Base-by-base conservation (phyloP, 35 echinoderm and acorn worm genomes). In the Chiridota heheva region DNA sequence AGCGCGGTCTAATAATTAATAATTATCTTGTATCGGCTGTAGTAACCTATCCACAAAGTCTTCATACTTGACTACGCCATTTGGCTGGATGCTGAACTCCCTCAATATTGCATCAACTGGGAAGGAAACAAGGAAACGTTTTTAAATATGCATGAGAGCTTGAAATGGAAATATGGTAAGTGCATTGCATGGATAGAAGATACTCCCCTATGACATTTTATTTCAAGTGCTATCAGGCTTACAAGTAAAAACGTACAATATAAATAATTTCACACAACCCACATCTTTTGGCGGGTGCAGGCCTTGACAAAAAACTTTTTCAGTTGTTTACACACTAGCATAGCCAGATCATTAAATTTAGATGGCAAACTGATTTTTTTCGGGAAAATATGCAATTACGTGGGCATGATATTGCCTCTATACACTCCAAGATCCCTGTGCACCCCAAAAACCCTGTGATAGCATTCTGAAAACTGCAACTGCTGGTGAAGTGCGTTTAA, bases 41-140 rank as follows among this genome's bases (percentile, higher is more conserved):
- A 91, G 83, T 17, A 97, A 62, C 44, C 76, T 84, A 1, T 72
- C 67, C 7, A 91, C 89, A 47, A 97, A 74, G 33, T 91, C 84
- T 40, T 91, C 58, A 42, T 97, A 97, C 36, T 91, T 76, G 2
- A 97, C 80, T 58, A 87, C 83, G n/a, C 88, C 85, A 60, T 84
- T 91, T 60, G 91, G 82, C 42, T 91, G 88, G 37, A 97, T 76
- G 16, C 84, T 89, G 72, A 91, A 78, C 62, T 97, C 94, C 82
- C 88, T 59, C 16, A 97, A 75, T 44, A 97, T 49, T 18, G 73
- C 84, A 86, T 97, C 94, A 42, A 91, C 94, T 97, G 80, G 0
- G 26, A 44, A 45, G n/a, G 17, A 71, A 27, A 34, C 20, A 43
- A 81, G 80, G 1, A 64, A 41, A 37, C 5, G 4, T 16, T 71